A percentile compares a stretch with the other conserved stretches of the same genome.
Evolutionary conservation across 2,888 invertebrate species (phyloP).

Genomic region (Nomada fucata): DNA sequence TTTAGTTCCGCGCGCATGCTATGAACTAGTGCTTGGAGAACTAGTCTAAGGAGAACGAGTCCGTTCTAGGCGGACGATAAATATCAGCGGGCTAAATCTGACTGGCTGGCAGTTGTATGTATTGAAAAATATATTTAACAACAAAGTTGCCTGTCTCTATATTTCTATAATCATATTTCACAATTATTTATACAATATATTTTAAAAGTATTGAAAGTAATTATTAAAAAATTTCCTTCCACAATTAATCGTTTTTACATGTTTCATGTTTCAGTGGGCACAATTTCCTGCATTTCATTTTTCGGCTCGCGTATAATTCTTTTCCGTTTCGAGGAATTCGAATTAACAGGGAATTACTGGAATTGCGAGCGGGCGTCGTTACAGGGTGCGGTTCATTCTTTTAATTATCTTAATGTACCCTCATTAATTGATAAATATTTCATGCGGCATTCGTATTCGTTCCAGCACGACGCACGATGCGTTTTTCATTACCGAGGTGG

Average conservation of each 20-base stretch:
- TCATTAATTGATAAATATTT: constrained; percentile 40
- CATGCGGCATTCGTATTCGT: background rate
- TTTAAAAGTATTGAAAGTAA: too few relatives aligned
- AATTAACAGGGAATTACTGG: background rate
- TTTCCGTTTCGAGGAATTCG: background rate
- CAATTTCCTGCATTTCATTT: background rate
- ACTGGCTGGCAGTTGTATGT: background rate
- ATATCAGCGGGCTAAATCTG: background rate
- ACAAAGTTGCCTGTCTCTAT: too few relatives aligned
- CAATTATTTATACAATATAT: too few relatives aligned
- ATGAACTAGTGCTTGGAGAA: background rate
- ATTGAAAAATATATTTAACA: too few relatives aligned
- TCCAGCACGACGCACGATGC: background rate
- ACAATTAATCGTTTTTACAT: background rate
- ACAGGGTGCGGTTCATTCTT: constrained; percentile 39
- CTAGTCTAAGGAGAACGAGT: constrained; percentile 22
- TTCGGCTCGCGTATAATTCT: background rate
- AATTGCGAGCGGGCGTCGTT: constrained; percentile 33
- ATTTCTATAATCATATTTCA: too few relatives aligned
- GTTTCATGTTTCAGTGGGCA: background rate
- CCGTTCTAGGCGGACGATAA: constrained; percentile 10
- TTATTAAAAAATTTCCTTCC: too few relatives aligned
- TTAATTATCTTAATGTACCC: constrained; percentile 46
- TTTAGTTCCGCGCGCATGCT: constrained; percentile 5
- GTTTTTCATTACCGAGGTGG: constrained; percentile 12